A percentile compares a stretch with the other conserved stretches of the same genome.
Conservation (phyloP, 1,140 invertebrate species). For the Pogonomyrmex barbatus region DNA sequence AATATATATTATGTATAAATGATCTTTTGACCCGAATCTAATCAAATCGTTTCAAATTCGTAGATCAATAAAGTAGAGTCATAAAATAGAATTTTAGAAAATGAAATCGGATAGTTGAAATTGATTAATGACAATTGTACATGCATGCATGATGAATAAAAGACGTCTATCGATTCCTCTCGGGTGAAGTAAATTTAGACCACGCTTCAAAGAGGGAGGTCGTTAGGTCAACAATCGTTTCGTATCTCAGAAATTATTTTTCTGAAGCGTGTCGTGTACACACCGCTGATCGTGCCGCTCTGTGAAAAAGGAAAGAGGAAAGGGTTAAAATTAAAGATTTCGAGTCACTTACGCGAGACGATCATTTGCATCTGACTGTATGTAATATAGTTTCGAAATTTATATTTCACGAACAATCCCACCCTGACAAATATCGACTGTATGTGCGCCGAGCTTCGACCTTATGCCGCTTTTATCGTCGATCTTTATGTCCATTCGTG, state of each 20-base stretch:
- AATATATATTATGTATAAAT: background rate
- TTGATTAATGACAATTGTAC: conserved; percentile 2
- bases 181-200: conserved; percentile 21
- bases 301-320: conserved; percentile 7
- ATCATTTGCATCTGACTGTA: background rate
- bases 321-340: background rate
- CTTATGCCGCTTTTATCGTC: conserved; percentile 30
- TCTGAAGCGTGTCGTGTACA: background rate
- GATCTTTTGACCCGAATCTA: background rate
- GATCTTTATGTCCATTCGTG: conserved; percentile 2
- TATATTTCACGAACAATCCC: conserved; percentile 15
- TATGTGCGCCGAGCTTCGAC: conserved; percentile 42
- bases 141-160: background rate
- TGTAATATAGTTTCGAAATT: background rate
- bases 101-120: background rate
- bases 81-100: background rate
- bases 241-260: conserved; percentile 35
- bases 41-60: background rate
- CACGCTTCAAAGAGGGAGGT: background rate
- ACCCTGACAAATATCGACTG: conserved; percentile 14
- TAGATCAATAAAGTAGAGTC: background rate
- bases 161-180: conserved; percentile 16
- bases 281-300: background rate
- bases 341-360: background rate
- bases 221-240: conserved; percentile 4